Evolutionary conservation across 1,140 invertebrate genomes (phyloP).

Genomic region (Caligus rogercresseyi): DNA sequence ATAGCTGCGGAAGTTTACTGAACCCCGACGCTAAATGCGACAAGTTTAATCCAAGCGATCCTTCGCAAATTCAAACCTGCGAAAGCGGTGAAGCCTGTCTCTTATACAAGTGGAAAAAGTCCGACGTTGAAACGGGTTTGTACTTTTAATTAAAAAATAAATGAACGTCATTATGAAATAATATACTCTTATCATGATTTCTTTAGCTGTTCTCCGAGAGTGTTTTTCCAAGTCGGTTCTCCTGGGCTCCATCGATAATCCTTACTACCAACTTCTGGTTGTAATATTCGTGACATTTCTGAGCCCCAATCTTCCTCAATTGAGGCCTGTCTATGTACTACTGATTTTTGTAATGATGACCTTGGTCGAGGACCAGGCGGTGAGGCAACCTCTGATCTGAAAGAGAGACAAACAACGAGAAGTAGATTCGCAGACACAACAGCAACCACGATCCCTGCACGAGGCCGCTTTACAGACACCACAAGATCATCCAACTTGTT

Average conservation of each 20-base stretch:
- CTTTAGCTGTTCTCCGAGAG: constrained; percentile 7
- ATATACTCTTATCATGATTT: too few species aligned
- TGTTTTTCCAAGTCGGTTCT: constrained; percentile 17
- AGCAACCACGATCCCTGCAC: background rate
- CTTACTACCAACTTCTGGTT: background rate
- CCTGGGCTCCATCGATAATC: constrained; percentile 10
- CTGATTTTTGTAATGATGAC: constrained; percentile 16
- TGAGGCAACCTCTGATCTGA: background rate
- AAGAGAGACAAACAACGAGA: background rate
- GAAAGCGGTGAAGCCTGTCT: constrained; percentile 11
- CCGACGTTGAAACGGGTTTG: background rate
- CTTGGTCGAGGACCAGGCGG: background rate
- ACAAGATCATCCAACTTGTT: background rate
- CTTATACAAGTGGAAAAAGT: constrained; percentile 18
- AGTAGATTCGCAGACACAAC: background rate
- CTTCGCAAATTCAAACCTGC: constrained; percentile 1
- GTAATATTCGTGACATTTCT: background rate
- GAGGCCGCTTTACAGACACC: background rate
- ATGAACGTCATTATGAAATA: too few species aligned
- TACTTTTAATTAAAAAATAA: too few species aligned
- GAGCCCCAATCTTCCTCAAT: background rate
- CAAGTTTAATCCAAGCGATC: constrained; percentile 11
- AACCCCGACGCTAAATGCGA: constrained; percentile 9
- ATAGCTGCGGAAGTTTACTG: constrained; percentile 15
- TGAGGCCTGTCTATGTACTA: constrained; percentile 16